Evolutionary conservation across 1,140 invertebrate genomes (phyloP).

Genomic region (Drosophila rufa): DNA sequence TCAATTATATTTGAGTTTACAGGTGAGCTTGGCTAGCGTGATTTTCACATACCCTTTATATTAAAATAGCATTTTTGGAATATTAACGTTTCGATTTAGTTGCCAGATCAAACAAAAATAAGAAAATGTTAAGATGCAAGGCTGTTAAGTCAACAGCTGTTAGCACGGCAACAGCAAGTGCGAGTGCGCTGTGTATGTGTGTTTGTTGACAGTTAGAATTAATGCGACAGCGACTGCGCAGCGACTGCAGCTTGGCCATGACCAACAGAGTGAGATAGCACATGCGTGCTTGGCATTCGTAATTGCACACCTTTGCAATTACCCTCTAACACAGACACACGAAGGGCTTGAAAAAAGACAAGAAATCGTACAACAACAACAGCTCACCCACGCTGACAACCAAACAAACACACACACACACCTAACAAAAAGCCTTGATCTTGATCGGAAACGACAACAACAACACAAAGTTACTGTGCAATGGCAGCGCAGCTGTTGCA

Average conservation of each 20-base stretch:
- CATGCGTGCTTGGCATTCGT: slow-evolving; percentile 54
- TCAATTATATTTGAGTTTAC: slow-evolving; percentile 23
- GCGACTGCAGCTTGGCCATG: slow-evolving; percentile 39
- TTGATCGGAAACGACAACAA: slow-evolving; percentile 68
- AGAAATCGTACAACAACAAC: slow-evolving; percentile 35
- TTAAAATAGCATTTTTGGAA: not conserved
- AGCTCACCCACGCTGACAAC: slow-evolving; percentile 28
- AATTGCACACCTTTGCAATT: slow-evolving; percentile 38
- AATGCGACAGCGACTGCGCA: slow-evolving; percentile 28
- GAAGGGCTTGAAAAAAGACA: slow-evolving; percentile 59
- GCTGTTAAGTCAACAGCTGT: slow-evolving; percentile 15
- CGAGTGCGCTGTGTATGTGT: slow-evolving; percentile 1
- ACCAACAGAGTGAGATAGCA: slow-evolving; percentile 49
- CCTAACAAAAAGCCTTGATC: slow-evolving; percentile 76
- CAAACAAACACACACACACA: slow-evolving; percentile 12
- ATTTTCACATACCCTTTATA: no score
- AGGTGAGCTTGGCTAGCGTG: not conserved
- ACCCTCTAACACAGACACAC: not conserved
- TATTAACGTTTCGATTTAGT: not conserved
- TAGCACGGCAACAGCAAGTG: slow-evolving; percentile 3
- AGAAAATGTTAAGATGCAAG: slow-evolving; percentile 4
- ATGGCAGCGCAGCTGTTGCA: slow-evolving; percentile 37
- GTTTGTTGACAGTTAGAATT: slow-evolving; percentile 53
- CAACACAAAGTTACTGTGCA: slow-evolving; percentile 30
- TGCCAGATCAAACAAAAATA: not conserved